These are phyloP conservation scores for Glossophaga mutica DNA, from an alignment of 2,797 vertebrate species.

Conservation along the genomic window DNA sequence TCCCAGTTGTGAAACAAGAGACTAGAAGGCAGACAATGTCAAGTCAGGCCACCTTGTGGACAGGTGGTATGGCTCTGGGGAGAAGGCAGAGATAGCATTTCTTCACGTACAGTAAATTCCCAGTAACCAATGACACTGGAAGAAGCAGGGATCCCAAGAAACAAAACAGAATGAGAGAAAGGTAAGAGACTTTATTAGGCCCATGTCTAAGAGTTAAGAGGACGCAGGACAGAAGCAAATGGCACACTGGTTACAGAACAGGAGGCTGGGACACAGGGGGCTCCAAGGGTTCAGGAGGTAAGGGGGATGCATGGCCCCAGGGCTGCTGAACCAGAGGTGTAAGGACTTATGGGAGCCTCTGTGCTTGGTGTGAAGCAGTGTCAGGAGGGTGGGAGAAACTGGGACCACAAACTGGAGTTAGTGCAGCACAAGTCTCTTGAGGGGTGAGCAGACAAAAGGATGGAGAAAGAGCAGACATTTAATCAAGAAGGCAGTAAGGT, in stretches of 20 bases:
- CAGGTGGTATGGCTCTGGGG: neutral
- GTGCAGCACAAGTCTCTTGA: neutral
- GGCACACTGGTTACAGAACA: neutral
- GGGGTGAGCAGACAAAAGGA: neutral
- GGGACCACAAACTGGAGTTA: neutral
- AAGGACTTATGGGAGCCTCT: rapidly evolving
- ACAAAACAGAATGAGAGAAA: neutral
- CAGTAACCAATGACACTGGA: neutral
- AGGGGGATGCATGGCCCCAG: neutral
- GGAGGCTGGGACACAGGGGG: neutral
- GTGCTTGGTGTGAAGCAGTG: neutral
- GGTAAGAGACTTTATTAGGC: neutral
- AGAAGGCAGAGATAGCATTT: neutral
- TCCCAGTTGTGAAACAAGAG: neutral
- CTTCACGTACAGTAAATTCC: neutral
- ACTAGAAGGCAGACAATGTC: neutral
- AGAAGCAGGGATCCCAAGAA: neutral
- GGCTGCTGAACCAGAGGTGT: neutral
- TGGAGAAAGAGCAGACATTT: neutral
- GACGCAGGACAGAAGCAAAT: neutral
- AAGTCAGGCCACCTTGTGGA: neutral
- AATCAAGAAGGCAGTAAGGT: neutral
- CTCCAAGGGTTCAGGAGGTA: neutral
- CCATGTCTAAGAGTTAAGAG: neutral
- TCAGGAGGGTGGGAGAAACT: neutral